Evolutionary conservation across 2,797 vertebrate species (phyloP), one percentile per base, ranked within the genome.

Genomic region (Gobio occitaniae): DNA sequence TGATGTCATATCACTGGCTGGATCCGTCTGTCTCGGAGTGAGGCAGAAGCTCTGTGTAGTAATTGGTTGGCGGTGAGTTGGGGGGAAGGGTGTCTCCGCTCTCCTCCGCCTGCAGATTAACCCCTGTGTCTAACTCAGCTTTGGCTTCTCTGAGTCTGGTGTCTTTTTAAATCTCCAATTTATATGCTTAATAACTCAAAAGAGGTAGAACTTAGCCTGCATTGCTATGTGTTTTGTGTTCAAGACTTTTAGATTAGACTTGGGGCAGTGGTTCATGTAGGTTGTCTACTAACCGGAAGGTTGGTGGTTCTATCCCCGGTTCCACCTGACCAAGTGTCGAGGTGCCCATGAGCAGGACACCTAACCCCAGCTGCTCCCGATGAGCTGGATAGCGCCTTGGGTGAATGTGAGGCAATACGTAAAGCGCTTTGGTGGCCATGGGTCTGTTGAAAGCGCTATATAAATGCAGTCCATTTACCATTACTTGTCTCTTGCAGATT

Each of bases 1-100:
- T 95, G 95, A 96, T 95, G 94, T 96, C 94, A 95, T 90, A 92
- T 94, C 91, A 91, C 93, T 91, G 91, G 92, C 92, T 92, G 93
- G 92, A 94, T 93, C 93, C 91, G 93, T 94, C 92, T 91, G 93
- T 94, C 91, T 95, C 93, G 90, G 91, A 94, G 93, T 92, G 92
- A 94, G 94, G 88, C 91, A 89, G 91, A 90, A 90, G 85, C 70
- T 90, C 93, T 90, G 88, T 3, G 29, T 87, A 75, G 91, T 94
- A 93, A 95, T 95, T 95, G 94, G 94, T 88, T 83, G 90, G 83
- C 80, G 17, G 76, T 21, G 87, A 86, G 85, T 68, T 77, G 84
- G 74, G 29, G 47, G 86, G 84, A 79, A 89, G 88, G 90, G 92
- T 90, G 89, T 86, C 78, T 72, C 78, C 87, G 81, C 89, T 87